phyloP scores from a whole-genome alignment of 2,888 invertebrate species.

The Conomelus anceps region DNA sequence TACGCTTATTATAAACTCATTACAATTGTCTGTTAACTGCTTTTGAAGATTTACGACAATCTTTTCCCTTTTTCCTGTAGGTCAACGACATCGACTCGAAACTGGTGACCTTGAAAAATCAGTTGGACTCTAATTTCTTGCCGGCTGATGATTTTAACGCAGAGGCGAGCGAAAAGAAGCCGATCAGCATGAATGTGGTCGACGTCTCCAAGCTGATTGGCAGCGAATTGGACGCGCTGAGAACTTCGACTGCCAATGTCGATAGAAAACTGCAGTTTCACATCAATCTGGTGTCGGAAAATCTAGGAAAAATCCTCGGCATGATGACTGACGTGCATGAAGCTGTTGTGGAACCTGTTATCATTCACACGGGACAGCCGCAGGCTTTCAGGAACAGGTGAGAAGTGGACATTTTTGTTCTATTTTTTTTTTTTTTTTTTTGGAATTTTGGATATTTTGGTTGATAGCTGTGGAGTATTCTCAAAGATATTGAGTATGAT shows the following conservation, averaged over 20 bases:
- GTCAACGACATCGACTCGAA: conserved; percentile 64
- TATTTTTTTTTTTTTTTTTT: background rate
- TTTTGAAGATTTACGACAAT: too few relatives aligned
- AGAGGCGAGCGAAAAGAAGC: conserved; percentile 81
- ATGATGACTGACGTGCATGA: conserved; percentile 78
- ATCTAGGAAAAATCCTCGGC: conserved; percentile 67
- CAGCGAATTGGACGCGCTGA: conserved; percentile 70
- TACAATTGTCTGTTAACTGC: too few relatives aligned
- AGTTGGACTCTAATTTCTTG: conserved; percentile 73
- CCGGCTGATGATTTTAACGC: conserved; percentile 77
- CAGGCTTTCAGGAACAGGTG: conserved; percentile 43
- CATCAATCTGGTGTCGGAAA: conserved; percentile 74
- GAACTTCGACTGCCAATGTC: conserved; percentile 54
- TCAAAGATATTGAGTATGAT: too few relatives aligned
- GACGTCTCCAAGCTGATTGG: conserved; percentile 80
- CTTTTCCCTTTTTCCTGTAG: background rate
- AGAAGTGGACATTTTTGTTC: background rate
- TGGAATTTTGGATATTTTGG: background rate
- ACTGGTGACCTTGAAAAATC: conserved; percentile 68
- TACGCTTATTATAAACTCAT: background rate
- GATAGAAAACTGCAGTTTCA: conserved; percentile 76
- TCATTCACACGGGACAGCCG: conserved; percentile 37
- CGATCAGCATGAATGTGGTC: conserved; percentile 72
- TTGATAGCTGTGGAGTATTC: too few relatives aligned
- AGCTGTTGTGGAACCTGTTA: conserved; percentile 70